These are phyloP conservation scores for Columba livia DNA, from an alignment of 2,113 vertebrate species.

Conservation along the genomic window DNA sequence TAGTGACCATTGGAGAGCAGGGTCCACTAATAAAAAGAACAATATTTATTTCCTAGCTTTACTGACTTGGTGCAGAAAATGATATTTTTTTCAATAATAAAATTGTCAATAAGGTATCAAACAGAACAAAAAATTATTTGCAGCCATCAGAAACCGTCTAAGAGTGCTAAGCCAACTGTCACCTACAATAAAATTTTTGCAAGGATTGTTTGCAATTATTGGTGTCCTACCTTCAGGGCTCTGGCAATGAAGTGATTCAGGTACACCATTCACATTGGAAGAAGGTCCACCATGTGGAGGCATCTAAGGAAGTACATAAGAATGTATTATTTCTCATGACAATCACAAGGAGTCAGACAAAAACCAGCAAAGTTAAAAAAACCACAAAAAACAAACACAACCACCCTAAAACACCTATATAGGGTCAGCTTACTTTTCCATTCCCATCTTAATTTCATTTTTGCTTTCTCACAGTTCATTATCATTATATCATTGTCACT, in stretches of 20 bases:
- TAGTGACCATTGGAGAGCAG: neutral
- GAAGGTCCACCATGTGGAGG: conserved; percentile 79
- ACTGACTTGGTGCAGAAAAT: neutral
- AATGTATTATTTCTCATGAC: neutral
- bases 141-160: neutral
- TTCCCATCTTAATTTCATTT: neutral
- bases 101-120: neutral
- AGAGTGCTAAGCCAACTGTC: neutral
- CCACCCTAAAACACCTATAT: neutral
- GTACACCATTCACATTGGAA: conserved; percentile 84
- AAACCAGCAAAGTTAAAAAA: neutral
- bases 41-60: neutral
- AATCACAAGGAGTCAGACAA: neutral
- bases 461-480: neutral
- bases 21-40: neutral
- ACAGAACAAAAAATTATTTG: neutral
- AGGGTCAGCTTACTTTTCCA: neutral
- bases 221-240: conserved; percentile 86
- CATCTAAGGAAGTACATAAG: conserved; percentile 68
- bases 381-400: too few relatives aligned
- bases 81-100: neutral
- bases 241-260: conserved; percentile 76
- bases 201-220: neutral
- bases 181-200: neutral
- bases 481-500: neutral